A percentile compares a stretch with the other conserved stretches of the same genome.
Evolutionary conservation across 2,888 invertebrate species (phyloP).

Genomic region (Dendrolimus houi): DNA sequence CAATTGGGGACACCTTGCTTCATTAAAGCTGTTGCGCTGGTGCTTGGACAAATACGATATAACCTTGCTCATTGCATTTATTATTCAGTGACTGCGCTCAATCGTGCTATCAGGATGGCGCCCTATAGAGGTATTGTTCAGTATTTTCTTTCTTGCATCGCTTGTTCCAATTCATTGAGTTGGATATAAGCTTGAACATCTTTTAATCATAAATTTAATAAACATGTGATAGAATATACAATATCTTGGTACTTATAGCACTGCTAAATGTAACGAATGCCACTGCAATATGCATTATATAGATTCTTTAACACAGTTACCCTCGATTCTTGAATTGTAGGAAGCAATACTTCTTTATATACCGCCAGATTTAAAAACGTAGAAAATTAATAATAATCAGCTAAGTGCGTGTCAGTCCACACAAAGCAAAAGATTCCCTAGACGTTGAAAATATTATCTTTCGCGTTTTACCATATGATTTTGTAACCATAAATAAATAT

Average conservation of each 20-base stretch:
- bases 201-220: not conserved
- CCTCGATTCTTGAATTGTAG: too few species aligned
- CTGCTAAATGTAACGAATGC: not conserved
- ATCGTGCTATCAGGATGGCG: slow-evolving; percentile 66
- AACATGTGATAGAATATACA: too few species aligned
- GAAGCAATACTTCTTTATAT: too few species aligned
- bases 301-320: not conserved
- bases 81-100: slow-evolving; percentile 66
- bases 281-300: not conserved
- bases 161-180: slow-evolving; percentile 8
- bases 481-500: too few species aligned
- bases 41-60: slow-evolving; percentile 34
- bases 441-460: too few species aligned
- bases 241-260: too few species aligned
- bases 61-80: slow-evolving; percentile 65
- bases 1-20: not conserved
- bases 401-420: too few species aligned
- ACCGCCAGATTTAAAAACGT: too few species aligned
- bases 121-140: slow-evolving; percentile 58
- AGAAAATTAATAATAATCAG: too few species aligned
- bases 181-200: not conserved
- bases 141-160: not conserved
- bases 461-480: too few species aligned
- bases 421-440: too few species aligned
- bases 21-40: slow-evolving; percentile 9